Conservation (phyloP, 1,140 invertebrate species). For the Apocrypta bakeri region DNA sequence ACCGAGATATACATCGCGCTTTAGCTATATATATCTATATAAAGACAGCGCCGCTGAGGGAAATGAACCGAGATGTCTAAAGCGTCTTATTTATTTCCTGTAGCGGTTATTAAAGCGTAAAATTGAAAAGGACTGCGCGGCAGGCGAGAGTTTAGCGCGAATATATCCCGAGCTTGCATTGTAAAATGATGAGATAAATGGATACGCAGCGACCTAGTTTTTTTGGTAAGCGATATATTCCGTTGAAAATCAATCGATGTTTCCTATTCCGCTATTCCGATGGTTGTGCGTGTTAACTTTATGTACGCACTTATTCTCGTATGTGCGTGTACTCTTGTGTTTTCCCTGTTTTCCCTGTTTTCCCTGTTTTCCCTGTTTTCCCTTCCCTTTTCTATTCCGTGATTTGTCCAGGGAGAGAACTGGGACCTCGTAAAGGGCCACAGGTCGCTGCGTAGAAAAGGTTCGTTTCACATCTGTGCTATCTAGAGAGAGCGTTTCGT, state of each 20-base stretch:
- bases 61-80: neutral
- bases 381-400: too few relatives aligned
- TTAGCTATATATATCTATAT: neutral
- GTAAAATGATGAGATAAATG: neutral
- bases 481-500: too few relatives aligned
- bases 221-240: neutral
- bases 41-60: neutral
- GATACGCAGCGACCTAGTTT: neutral
- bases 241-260: neutral
- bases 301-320: too few relatives aligned
- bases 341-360: too few relatives aligned
- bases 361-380: too few relatives aligned
- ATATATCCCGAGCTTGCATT: neutral
- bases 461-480: too few relatives aligned
- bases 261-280: neutral
- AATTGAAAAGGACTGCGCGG: conserved; percentile 4
- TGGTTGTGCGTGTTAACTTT: neutral
- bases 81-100: conserved; percentile 5
- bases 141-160: neutral
- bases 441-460: too few relatives aligned
- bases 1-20: neutral
- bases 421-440: too few relatives aligned
- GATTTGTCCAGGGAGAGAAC: too few relatives aligned
- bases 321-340: too few relatives aligned
- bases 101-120: neutral